Evolutionary conservation across 2,888 invertebrate genomes (phyloP), one percentile per base, ranked within the genome.

Genomic region (Hydroisotoma schaefferi): DNA sequence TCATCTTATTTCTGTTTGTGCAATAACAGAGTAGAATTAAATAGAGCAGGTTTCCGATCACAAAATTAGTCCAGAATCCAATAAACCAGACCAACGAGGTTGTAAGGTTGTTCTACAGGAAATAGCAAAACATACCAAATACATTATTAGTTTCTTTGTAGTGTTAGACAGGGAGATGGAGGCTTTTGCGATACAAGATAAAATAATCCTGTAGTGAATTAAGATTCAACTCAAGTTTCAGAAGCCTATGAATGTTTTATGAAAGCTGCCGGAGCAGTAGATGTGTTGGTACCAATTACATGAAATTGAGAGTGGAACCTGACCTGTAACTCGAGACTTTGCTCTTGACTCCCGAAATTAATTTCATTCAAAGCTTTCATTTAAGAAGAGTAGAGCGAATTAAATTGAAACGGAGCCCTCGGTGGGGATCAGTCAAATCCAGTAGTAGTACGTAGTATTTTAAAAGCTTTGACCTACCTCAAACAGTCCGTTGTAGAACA

Each of bases 391-490:
- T 33, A 10, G 33, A 33, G 33, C 8, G 33, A 33, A n/a, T n/a
- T n/a, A n/a, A 33, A 33, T 15, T 33, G 33, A 33, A 15, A 33
- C 33, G 8, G 33, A 33, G 33, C 15, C 33, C 8, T 10, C 33
- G 15, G 33, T 8, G n/a, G n/a, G n/a, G n/a, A n/a, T n/a, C n/a
- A n/a, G n/a, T n/a, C n/a, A n/a, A n/a, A n/a, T n/a, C n/a, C n/a
- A n/a, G n/a, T n/a, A n/a, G n/a, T n/a, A n/a, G n/a, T n/a, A n/a
- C n/a, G n/a, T n/a, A n/a, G n/a, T n/a, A n/a, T n/a, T n/a, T n/a
- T n/a, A n/a, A n/a, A n/a, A n/a, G n/a, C n/a, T n/a, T n/a, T n/a
- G 3, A 40, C 65, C 59, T 58, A 65, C 65, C 65, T 65, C 65
- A 47, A 65, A 65, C 23, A 65, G 51, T 29, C 65, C 65, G 4